A percentile compares a stretch with the other conserved stretches of the same genome.
Evolutionary conservation across 2,113 vertebrate species (phyloP).

Genomic region (Anseranas semipalmata): DNA sequence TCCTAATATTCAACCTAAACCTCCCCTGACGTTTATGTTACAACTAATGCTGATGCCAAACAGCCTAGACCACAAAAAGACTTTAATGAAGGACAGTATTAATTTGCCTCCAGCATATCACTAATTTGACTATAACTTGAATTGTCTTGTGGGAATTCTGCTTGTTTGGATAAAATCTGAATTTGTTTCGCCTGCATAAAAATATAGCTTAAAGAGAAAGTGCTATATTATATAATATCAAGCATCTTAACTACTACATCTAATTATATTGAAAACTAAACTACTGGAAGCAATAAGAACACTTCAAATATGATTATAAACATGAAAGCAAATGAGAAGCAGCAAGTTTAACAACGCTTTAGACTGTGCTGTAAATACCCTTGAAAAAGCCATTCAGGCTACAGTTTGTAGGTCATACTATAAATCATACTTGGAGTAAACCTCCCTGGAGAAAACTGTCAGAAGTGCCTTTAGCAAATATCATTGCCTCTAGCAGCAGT

Average conservation of each 20-base stretch:
- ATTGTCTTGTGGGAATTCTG: slow-evolving; percentile 27
- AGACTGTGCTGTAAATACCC: not conserved
- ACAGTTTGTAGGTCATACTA: not conserved
- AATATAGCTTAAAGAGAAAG: slow-evolving; percentile 16
- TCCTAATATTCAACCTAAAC: no score
- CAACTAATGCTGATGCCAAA: slow-evolving; percentile 3
- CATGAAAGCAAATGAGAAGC: slow-evolving; percentile 4
- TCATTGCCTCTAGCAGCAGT: not conserved
- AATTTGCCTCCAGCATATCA: not conserved
- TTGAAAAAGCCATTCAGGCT: slow-evolving; percentile 1
- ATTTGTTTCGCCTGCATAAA: slow-evolving; percentile 12
- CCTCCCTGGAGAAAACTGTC: not conserved
- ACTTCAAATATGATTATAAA: slow-evolving; percentile 16
- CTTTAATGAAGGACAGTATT: slow-evolving; percentile 25
- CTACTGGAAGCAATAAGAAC: slow-evolving; percentile 7
- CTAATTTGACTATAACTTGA: slow-evolving; percentile 34
- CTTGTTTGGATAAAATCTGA: slow-evolving; percentile 46
- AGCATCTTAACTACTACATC: slow-evolving; percentile 32
- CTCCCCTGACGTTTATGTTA: no score
- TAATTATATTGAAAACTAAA: slow-evolving; percentile 37
- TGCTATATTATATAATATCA: slow-evolving; percentile 24
- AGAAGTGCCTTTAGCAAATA: not conserved
- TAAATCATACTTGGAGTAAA: not conserved
- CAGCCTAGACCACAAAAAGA: not conserved
- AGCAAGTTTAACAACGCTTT: not conserved